A percentile compares a stretch with the other conserved stretches of the same genome.
Conservation (phyloP, 1,140 invertebrate genomes). For the Aradophagus sp. region DNA sequence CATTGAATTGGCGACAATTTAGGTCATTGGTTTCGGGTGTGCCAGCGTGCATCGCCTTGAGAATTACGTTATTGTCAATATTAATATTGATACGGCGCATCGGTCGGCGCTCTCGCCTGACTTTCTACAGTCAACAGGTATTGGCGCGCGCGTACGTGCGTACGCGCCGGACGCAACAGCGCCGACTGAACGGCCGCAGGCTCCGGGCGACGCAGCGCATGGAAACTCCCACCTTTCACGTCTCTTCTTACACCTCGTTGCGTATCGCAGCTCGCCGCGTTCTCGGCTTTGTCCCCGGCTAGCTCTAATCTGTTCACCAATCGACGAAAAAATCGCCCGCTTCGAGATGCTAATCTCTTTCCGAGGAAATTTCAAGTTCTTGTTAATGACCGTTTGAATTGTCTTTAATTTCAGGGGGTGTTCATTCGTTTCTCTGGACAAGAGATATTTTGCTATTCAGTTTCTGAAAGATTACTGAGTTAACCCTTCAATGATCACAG, state of each 20-base stretch:
- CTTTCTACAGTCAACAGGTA: conserved; percentile 68
- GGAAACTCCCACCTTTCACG: conserved; percentile 57
- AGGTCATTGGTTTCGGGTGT: conserved; percentile 61
- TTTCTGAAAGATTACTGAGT: no score
- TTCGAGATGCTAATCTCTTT: conserved; percentile 36
- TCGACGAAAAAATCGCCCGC: conserved; percentile 46
- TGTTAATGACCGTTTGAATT: conserved; percentile 14
- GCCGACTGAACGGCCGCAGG: conserved; percentile 49
- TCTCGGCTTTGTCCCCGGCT: conserved; percentile 48
- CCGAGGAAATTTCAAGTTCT: conserved; percentile 15
- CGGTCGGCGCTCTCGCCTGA: conserved; percentile 47
- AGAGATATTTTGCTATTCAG: no score
- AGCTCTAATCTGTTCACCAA: conserved; percentile 50
- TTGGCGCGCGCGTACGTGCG: conserved; percentile 25
- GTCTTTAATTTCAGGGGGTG: conserved; percentile 2
- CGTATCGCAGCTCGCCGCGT: conserved; percentile 39
- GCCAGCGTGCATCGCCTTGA: conserved; percentile 62
- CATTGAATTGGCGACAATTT: conserved; percentile 42
- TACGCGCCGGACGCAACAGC: conserved; percentile 30
- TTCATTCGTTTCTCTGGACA: no score
- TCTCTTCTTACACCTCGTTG: conserved; percentile 56
- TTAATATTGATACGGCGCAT: conserved; percentile 68
- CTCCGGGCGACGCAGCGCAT: conserved; percentile 33
- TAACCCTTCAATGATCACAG: no score
- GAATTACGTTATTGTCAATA: conserved; percentile 70